These are phyloP conservation scores for Myiotriccus ornatus DNA, from an alignment of 2,797 vertebrate genomes.

Conservation along the genomic window DNA sequence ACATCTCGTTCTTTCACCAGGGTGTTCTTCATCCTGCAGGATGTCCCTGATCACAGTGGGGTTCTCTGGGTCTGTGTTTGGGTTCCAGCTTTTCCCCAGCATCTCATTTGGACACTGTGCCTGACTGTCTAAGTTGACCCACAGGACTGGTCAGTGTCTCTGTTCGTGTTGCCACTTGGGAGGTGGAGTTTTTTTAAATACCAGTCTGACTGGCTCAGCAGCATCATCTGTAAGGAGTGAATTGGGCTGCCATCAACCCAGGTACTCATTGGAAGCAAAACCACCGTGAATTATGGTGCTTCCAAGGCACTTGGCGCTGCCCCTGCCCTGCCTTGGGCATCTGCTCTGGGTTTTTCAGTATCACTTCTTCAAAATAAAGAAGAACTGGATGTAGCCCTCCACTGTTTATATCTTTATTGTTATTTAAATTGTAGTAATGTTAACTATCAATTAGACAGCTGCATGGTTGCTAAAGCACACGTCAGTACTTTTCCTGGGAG, in stretches of 20 bases:
- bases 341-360: not conserved
- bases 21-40: not conserved
- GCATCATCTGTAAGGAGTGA: not conserved
- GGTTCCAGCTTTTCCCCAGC: not conserved
- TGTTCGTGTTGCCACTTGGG: not conserved
- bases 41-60: not conserved
- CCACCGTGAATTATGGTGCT: not conserved
- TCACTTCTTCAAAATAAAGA: not conserved
- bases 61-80: not conserved
- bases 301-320: not conserved
- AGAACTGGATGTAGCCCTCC: not conserved
- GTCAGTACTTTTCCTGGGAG: not conserved
- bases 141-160: not conserved
- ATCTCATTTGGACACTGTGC: not conserved
- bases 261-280: not conserved
- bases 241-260: constrained; percentile 23
- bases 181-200: not conserved
- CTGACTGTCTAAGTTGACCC: not conserved
- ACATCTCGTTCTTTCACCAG: not conserved
- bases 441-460: not conserved
- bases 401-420: not conserved
- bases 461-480: not conserved
- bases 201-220: not conserved
- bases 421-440: not conserved
- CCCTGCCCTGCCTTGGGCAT: not conserved